A percentile compares a stretch with the other conserved stretches of the same genome.
phyloP scores from a whole-genome alignment of 2,888 invertebrate species.

The Argyresthia goedartella region DNA sequence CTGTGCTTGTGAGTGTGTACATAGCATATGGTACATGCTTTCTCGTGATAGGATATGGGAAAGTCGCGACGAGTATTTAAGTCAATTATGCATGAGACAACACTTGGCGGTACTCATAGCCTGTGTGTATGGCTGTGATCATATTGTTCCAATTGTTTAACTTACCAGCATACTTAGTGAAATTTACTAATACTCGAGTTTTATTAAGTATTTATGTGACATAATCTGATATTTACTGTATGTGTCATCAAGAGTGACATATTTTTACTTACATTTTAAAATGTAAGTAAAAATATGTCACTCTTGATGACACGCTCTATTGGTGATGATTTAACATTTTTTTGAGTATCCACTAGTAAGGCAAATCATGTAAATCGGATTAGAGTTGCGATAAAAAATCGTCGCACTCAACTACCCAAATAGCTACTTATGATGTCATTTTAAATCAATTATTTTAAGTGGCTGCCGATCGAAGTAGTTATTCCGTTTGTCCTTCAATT shows the following conservation, averaged over 20 bases:
- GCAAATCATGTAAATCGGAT: conserved; percentile 30
- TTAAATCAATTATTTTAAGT: conserved; percentile 24
- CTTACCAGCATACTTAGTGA: too few species aligned
- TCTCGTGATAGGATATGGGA: neutral
- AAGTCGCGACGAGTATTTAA: neutral
- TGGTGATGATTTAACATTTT: neutral
- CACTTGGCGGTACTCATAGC: neutral
- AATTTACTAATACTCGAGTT: too few species aligned
- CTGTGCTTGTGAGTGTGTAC: conserved; percentile 14
- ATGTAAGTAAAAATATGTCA: too few species aligned
- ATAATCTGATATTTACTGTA: too few species aligned
- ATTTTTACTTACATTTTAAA: too few species aligned
- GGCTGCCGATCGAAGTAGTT: neutral
- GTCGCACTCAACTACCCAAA: conserved; percentile 25
- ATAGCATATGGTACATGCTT: conserved; percentile 1
- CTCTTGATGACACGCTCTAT: too few species aligned
- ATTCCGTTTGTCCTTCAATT: conserved; percentile 24
- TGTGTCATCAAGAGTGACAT: too few species aligned
- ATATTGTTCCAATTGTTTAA: neutral
- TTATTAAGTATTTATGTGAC: too few species aligned
- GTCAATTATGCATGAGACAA: neutral
- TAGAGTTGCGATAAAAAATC: conserved; percentile 28
- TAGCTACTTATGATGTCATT: conserved; percentile 30
- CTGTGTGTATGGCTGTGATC: neutral
- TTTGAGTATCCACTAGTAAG: conserved; percentile 27